Conservation (phyloP, 2,888 invertebrate genomes). For the Polylopha cassiicola region DNA sequence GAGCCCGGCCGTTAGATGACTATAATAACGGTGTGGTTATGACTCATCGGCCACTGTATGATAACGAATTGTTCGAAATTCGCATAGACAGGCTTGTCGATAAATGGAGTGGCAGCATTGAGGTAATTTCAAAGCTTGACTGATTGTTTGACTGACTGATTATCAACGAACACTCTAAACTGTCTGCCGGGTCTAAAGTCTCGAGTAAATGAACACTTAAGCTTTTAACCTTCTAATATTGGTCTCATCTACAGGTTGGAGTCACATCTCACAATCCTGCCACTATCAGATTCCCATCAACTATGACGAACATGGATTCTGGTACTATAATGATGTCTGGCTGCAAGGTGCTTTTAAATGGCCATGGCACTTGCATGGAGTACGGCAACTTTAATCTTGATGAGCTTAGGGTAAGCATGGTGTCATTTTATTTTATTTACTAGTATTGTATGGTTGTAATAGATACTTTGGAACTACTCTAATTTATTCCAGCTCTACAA, state of each 20-base stretch:
- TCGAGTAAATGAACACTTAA: not conserved
- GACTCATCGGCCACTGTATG: conserved; percentile 91
- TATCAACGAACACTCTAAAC: not conserved
- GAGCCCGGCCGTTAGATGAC: conserved; percentile 92
- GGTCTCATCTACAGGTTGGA: conserved; percentile 79
- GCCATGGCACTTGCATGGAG: conserved; percentile 94
- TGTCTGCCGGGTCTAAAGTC: not conserved
- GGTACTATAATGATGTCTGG: conserved; percentile 98
- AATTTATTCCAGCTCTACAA: not conserved
- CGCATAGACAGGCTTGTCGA: conserved; percentile 94
- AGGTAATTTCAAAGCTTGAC: conserved; percentile 59
- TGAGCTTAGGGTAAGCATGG: conserved; percentile 85
- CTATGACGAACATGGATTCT: conserved; percentile 97
- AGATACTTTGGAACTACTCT: too few species aligned
- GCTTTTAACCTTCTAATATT: not conserved
- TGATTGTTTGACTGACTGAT: not conserved
- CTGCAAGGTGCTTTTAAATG: conserved; percentile 96
- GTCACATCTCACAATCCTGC: conserved; percentile 96
- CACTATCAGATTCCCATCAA: conserved; percentile 93
- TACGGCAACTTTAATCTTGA: conserved; percentile 95
- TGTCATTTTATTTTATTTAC: too few species aligned
- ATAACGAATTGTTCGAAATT: conserved; percentile 96
- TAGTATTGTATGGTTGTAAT: too few species aligned
- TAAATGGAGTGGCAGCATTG: conserved; percentile 96
- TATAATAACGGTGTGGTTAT: conserved; percentile 98